Base-by-base conservation (phyloP, 2,888 invertebrate species). In the Cryptophagus acutangulus region DNA sequence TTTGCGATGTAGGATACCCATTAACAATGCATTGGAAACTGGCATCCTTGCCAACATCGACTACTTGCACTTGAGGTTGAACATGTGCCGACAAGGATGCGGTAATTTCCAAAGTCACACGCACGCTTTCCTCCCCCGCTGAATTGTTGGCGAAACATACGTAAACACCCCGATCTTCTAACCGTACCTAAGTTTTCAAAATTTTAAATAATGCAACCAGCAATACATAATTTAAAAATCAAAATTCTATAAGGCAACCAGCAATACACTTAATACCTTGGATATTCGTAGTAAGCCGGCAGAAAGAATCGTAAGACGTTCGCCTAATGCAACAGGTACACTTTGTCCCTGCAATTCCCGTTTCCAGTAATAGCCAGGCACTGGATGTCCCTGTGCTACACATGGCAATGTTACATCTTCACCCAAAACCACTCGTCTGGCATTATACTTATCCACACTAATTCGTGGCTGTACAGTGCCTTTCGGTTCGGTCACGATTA, bases 101-200 rank as follows among this genome's bases (percentile, higher is more conserved):
- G 67, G 84, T 86, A 45, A 90, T 84, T 52, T 81, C 79, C 46
- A 91, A 73, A 12, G 82, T 81, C 54, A 87, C 83, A 60, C 84
- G 79, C 31, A 85, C 80, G 28, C 82, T 82, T 63, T 87, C 86
- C 59, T 82, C 84, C 16, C 92, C 93, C 2, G 87, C 84, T 4
- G 87, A 84, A 67, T 93, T 94, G 72, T 90, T 91, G 40, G 89
- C 87, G 76, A 85, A 87, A 71, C 94, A 94, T 41, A 87, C 79
- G 71, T 91, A 92, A 55, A 84, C 80, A 35, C 92, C 93, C 41
- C 84, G 79, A 67, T 94, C 93, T 61, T 86, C 86, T 36, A 83
- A 72, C 44, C 83, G 71, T 15, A 69, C 67, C 69, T 69, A 54
- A n/a, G n/a, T n/a, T n/a, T n/a, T n/a, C n/a, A n/a, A n/a, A n/a